Evolutionary conservation across 2,113 vertebrate genomes (phyloP).

Genomic region (Ophthalmolycus amberensis): DNA sequence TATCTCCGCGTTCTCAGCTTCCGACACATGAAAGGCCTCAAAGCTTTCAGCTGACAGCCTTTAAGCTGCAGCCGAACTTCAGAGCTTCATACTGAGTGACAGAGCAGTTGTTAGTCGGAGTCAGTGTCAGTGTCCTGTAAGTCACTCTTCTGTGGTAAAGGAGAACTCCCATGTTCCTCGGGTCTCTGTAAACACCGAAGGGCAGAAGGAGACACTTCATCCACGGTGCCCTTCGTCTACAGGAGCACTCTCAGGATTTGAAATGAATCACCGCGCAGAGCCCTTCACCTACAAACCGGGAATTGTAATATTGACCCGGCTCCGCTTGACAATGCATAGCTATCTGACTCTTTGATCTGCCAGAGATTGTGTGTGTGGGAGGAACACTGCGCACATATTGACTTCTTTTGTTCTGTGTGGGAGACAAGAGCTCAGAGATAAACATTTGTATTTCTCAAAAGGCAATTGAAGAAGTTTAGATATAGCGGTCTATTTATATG

Average conservation of each 20-base stretch:
- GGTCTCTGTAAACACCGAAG: slow-evolving; percentile 65
- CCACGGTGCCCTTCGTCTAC: slow-evolving; percentile 60
- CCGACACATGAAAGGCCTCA: slow-evolving; percentile 12
- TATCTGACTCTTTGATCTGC: slow-evolving; percentile 68
- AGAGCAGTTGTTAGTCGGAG: slow-evolving; percentile 22
- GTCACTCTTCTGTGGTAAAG: slow-evolving; percentile 37
- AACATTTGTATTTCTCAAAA: slow-evolving; percentile 48
- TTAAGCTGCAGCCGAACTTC: slow-evolving; percentile 19
- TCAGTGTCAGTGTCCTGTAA: background rate
- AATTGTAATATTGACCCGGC: slow-evolving; percentile 75
- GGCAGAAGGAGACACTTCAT: slow-evolving; percentile 58
- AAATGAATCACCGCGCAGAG: slow-evolving; percentile 57
- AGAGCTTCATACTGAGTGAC: slow-evolving; percentile 29
- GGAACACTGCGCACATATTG: slow-evolving; percentile 72
- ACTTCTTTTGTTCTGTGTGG: slow-evolving; percentile 59
- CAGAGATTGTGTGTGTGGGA: slow-evolving; percentile 52
- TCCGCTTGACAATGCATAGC: slow-evolving; percentile 71
- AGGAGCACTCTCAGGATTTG: slow-evolving; percentile 54
- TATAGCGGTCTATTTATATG: slow-evolving; percentile 49
- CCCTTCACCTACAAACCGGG: slow-evolving; percentile 64
- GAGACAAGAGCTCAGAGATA: slow-evolving; percentile 67
- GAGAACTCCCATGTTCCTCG: slow-evolving; percentile 23
- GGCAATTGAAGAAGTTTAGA: slow-evolving; percentile 51
- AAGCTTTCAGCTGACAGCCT: slow-evolving; percentile 26
- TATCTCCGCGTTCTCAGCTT: background rate